Evolutionary conservation across 2,113 vertebrate genomes (phyloP), one percentile per base, ranked within the genome.

Genomic region (Barnardius zonarius): DNA sequence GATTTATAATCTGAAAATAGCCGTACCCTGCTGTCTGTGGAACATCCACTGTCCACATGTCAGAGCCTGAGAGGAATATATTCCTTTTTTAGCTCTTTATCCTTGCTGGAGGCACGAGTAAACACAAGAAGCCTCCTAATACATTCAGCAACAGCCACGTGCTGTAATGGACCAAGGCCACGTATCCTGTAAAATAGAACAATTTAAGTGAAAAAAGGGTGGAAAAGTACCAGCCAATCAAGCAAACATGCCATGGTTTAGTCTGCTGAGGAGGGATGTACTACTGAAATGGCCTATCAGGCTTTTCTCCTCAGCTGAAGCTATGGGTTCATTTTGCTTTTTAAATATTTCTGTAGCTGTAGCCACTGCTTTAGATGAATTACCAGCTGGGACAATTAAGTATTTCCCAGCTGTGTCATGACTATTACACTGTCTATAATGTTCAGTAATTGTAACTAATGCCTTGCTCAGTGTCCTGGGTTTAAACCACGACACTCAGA

Each of bases 1-100:
- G 76, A 93, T 66, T 87, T 73, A 52, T 27, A 48, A 39, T 68
- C 52, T 79, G 69, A 91, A 92, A 92, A 95, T 43, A 94, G 31
- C 28, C 54, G n/a, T 66, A 75, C 39, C 28, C 63, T 76, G 15
- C 57, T 91, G 35, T 35, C 66, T 90, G 19, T 76, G 84, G 22
- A 93, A 44, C 33, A 68, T 82, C 61, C 67, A 41, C 61, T 81
- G 81, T 74, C 41, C 51, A 64, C 15, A 14, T 79, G 63, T 46
- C 61, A 68, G 30, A 92, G 20, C 5, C 43, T 75, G 63, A 68
- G 37, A 6, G 30, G 48, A 78, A 82, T 76, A 62, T 15, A 41
- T 73, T 41, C 77, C 41, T 79, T 64, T 48, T 88, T 85, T 75
- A 89, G 66, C 66, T 83, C 23, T 85, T 88, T 75, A 87, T 87